Percentiles rank a stretch among this genome's conserved stretches.
Conservation (phyloP, 1,140 invertebrate genomes). For the Sogatella furcifera region DNA sequence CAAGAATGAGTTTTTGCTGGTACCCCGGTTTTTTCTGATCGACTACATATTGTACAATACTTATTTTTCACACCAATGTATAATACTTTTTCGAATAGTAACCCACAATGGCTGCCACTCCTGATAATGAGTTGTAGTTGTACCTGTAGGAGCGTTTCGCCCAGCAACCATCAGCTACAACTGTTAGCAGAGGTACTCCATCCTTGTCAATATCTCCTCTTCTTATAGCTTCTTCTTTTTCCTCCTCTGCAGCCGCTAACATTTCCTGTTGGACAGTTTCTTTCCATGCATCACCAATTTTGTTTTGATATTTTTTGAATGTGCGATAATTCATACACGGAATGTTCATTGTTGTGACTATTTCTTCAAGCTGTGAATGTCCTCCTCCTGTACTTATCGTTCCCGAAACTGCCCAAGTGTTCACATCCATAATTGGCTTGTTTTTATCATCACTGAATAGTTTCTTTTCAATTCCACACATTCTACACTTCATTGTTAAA, state of each 20-base stretch:
- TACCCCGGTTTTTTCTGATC: slow-evolving; percentile 23
- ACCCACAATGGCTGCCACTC: slow-evolving; percentile 17
- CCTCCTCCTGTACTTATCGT: slow-evolving; percentile 24
- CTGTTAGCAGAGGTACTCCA: background rate
- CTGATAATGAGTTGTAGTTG: slow-evolving; percentile 17
- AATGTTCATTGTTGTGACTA: slow-evolving; percentile 24
- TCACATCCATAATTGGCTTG: slow-evolving; percentile 16
- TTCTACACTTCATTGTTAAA: slow-evolving; percentile 20
- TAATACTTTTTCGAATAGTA: slow-evolving; percentile 22
- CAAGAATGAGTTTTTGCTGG: slow-evolving; percentile 14
- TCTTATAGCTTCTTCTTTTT: slow-evolving; percentile 11
- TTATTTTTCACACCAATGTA: slow-evolving; percentile 16
- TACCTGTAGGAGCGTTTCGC: slow-evolving; percentile 23
- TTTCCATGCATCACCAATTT: slow-evolving; percentile 14
- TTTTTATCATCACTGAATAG: slow-evolving; percentile 17
- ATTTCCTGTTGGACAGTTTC: slow-evolving; percentile 23
- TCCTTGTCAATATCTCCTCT: background rate
- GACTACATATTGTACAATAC: slow-evolving; percentile 20
- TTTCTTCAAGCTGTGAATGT: slow-evolving; percentile 24
- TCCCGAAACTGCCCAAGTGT: slow-evolving; percentile 21
- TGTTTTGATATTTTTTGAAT: slow-evolving; percentile 18
- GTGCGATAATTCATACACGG: slow-evolving; percentile 22
- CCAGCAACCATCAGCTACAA: slow-evolving; percentile 23
- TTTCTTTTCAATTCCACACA: slow-evolving; percentile 13
- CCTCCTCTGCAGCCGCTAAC: slow-evolving; percentile 26